Evolutionary conservation across 2,113 vertebrate genomes (phyloP), one percentile per base, ranked within the genome.

Genomic region (Panthera leo): DNA sequence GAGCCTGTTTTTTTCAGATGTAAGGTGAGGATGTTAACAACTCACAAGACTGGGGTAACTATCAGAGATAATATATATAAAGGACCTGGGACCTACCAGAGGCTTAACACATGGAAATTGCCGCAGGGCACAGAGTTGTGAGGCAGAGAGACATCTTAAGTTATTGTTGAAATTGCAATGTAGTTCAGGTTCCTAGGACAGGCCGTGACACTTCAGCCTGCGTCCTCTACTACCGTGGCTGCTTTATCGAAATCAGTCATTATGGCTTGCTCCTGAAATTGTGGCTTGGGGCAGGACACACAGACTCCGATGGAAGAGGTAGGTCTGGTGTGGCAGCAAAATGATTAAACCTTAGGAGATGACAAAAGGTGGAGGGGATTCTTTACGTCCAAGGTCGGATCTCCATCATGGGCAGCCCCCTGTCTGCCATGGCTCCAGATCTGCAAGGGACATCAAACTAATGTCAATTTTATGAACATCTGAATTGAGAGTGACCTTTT

Each of bases 391-490:
- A 7, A 93, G 36, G 65, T 16, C 1, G 67, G 70, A 23, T 63
- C 36, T 39, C 89, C 76, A 39, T 42, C 61, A 19, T 13, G 39
- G 88, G 70, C 31, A 55, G 29, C 85, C 65, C 5, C 27, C 82
- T 51, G 65, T 85, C 91, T 89, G 39, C 78, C 51, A 25, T 70
- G 76, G 58, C 67, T 91, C 95, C 42, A 80, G 94, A 92, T 70
- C 85, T 94, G 96, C 29, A 10, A 88, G 89, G 85, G 70, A 90
- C 76, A 25, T 90, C 67, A 67, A 70, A 39, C 91, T 96, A 31
- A 95, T 98, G 95, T 95, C 94, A 91, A 93, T 96, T 97, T 97
- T 96, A 91, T 93, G 92, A 97, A 96, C 68, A 84, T 96, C 73
- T 89, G 95, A 95, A 83, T 89, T 10, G 61, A 85, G 87, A 95